These are phyloP conservation scores for Heterochromis multidens DNA, from an alignment of 2,113 vertebrate genomes.

Conservation along the genomic window DNA sequence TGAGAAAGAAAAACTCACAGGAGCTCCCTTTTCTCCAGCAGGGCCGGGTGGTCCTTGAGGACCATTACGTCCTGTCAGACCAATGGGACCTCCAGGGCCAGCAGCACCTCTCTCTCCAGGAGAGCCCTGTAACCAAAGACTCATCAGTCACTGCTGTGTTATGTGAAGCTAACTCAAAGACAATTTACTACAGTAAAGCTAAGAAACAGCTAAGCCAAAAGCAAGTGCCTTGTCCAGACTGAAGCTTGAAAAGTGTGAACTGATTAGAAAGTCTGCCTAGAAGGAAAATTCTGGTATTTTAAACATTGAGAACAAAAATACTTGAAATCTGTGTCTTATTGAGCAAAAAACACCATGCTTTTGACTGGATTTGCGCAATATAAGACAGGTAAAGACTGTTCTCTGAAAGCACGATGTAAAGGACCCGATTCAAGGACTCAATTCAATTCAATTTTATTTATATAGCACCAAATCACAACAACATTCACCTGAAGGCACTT, in stretches of 20 bases:
- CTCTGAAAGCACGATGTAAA: neutral
- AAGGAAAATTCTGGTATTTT: neutral
- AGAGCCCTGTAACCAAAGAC: slow-evolving; percentile 81
- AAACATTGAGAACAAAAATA: neutral
- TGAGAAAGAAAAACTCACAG: slow-evolving; percentile 78
- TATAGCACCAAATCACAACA: too few species aligned
- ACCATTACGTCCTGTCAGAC: slow-evolving; percentile 90
- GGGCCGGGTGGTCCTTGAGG: slow-evolving; percentile 93
- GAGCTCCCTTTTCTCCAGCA: slow-evolving; percentile 94
- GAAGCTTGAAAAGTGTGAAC: neutral
- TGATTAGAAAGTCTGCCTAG: neutral
- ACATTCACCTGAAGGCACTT: too few species aligned
- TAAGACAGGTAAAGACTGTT: neutral
- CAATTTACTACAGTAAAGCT: neutral
- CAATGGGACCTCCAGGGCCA: slow-evolving; percentile 92
- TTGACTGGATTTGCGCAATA: neutral
- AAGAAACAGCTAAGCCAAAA: neutral
- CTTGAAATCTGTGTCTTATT: neutral
- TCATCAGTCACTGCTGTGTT: neutral
- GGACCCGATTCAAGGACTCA: too few species aligned
- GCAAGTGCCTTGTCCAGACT: neutral
- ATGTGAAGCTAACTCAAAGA: neutral
- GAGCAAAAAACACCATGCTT: neutral
- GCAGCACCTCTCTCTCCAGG: slow-evolving; percentile 92
- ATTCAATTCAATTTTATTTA: too few species aligned